Evolutionary conservation across 2,888 invertebrate genomes (phyloP), one percentile per base, ranked within the genome.

Genomic region (Ernsta delagoae): DNA sequence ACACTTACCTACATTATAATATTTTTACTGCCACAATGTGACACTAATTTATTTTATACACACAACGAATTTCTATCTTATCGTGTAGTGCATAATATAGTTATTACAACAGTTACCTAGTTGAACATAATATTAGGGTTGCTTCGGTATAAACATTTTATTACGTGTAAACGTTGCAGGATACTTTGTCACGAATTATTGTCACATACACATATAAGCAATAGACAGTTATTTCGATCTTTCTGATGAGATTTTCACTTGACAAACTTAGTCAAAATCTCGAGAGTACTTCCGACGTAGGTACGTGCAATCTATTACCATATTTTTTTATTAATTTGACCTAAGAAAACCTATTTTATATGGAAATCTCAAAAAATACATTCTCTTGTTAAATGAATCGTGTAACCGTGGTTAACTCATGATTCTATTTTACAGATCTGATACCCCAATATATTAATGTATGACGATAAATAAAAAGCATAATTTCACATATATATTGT

Each of bases 21-120:
- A 48, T 39, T 39, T 39, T 39, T 39, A 39, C 39, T 6, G 5
- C 39, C 5, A 39, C 39, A 39, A 34, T 36, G 57, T 59, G 9
- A 34, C 41, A 9, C 62, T 12, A 66, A 39, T 39, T 39, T 39
- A 39, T 54, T 61, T 60, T 67, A 61, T 54, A 12, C 16, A 60
- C 41, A 43, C 79, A 78, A 81, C 76, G 66, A 60, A 59, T 41
- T 24, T 54, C 73, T 53, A 54, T 57, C 53, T 70, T 70, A 72
- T 70, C 68, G 65, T 71, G 43, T 45, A 66, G 71, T 73, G 70
- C 71, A 70, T 71, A 75, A 72, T 72, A 72, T 72, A 39, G 68
- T 61, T 70, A 61, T 67, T 70, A 70, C 71, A 70, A 54, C 57
- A 67, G 53, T 66, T 66, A 59, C 56, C 68, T 66, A 64, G 43